A percentile compares a stretch with the other conserved stretches of the same genome.
phyloP scores from a whole-genome alignment of 2,113 vertebrate genomes.

The Henicopernis longicauda region DNA sequence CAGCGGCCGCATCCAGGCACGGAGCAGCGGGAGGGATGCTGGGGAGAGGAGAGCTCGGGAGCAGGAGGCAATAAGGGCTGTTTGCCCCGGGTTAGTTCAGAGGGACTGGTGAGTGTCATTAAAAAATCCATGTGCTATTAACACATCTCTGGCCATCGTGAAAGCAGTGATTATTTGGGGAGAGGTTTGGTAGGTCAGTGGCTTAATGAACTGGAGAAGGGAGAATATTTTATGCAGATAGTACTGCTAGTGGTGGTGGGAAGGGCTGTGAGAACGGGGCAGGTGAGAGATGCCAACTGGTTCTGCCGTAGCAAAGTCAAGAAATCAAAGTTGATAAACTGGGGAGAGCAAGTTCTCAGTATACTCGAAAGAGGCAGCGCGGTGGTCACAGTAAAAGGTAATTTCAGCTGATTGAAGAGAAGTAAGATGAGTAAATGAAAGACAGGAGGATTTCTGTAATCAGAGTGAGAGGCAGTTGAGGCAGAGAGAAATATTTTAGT shows the following conservation, averaged over 20 bases:
- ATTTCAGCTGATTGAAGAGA: neutral
- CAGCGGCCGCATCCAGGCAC: neutral
- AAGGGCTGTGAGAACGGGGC: neutral
- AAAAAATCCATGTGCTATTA: neutral
- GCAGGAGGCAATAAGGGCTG: neutral
- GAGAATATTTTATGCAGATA: neutral
- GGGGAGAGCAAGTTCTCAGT: neutral
- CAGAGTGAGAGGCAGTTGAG: neutral
- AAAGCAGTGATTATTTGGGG: neutral
- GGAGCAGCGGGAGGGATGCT: neutral
- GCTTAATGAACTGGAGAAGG: neutral
- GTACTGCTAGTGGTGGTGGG: neutral
- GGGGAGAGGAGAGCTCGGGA: neutral
- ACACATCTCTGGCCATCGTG: neutral
- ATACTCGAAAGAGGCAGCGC: neutral
- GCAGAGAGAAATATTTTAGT: neutral
- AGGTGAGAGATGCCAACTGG: rapidly evolving
- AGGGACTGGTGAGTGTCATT: too few relatives aligned
- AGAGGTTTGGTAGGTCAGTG: neutral
- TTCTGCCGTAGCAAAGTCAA: neutral
- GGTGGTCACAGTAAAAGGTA: too few relatives aligned
- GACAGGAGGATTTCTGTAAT: neutral
- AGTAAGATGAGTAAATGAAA: neutral
- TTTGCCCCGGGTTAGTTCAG: neutral
- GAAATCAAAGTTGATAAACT: neutral